A percentile compares a stretch with the other conserved stretches of the same genome.
phyloP scores from a whole-genome alignment of 1,140 invertebrate genomes.

The Trichoplusia ni region DNA sequence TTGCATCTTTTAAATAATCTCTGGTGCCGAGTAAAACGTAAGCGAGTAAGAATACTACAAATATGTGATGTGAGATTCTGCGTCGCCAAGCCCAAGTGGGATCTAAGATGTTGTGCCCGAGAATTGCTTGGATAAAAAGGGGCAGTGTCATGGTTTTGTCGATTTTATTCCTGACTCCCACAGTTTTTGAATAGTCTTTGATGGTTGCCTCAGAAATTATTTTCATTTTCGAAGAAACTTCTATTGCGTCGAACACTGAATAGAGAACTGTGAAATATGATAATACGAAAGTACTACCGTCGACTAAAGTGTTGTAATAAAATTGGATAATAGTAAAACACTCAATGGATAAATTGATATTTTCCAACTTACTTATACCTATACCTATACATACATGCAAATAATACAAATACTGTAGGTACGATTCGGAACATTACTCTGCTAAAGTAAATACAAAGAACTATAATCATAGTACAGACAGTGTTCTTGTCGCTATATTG shows the following conservation, averaged over 20 bases:
- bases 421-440: no score
- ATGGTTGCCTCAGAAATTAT: slow-evolving; percentile 33
- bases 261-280: background rate
- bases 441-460: no score
- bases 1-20: slow-evolving; percentile 44
- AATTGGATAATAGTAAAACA: background rate
- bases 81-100: slow-evolving; percentile 62
- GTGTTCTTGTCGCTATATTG: no score
- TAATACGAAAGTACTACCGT: background rate
- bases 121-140: slow-evolving; percentile 53
- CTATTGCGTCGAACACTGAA: background rate
- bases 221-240: slow-evolving; percentile 44
- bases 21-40: slow-evolving; percentile 64
- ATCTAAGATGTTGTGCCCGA: slow-evolving; percentile 64
- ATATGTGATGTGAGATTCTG: slow-evolving; percentile 46
- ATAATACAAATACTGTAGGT: no score
- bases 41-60: slow-evolving; percentile 45
- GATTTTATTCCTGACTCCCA: slow-evolving; percentile 50
- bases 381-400: no score
- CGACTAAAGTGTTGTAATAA: background rate
- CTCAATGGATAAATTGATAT: background rate
- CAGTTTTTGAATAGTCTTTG: slow-evolving; percentile 50
- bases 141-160: slow-evolving; percentile 50
- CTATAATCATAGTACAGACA: no score
- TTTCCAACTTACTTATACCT: no score